A percentile compares a stretch with the other conserved stretches of the same genome.
Conservation (phyloP, 2,113 vertebrate genomes). For the Cyphomyrus discorhynchus region DNA sequence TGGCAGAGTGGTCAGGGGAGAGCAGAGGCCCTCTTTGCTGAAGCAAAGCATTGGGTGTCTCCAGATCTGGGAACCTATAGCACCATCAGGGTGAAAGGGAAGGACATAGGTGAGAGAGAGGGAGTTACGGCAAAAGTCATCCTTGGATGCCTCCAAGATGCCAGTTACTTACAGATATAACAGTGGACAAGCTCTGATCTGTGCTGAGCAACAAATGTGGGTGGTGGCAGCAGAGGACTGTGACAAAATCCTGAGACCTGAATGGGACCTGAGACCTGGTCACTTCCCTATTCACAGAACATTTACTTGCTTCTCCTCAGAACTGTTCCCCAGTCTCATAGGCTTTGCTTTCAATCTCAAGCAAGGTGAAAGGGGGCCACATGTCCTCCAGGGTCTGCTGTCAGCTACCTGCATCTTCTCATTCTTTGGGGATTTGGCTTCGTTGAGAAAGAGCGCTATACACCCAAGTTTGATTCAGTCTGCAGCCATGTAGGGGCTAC, state of each 20-base stretch:
- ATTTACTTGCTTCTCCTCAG: not conserved
- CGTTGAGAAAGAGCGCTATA: not conserved
- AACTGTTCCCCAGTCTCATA: not conserved
- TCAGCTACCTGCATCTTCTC: not conserved
- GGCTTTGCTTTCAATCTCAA: not conserved
- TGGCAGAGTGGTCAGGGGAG: constrained; percentile 85
- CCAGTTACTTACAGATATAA: not conserved
- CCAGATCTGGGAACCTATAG: constrained; percentile 82
- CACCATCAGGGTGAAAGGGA: not conserved
- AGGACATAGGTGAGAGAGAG: not conserved
- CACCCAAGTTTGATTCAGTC: not conserved
- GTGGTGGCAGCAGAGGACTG: not conserved
- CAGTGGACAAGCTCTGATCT: not conserved
- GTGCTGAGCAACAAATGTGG: not conserved
- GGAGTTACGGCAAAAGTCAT: not conserved
- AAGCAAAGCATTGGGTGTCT: constrained; percentile 84
- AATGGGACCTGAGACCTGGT: not conserved
- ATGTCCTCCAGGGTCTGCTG: not conserved
- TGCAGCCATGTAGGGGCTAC: too few relatives aligned
- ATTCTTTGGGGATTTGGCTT: not conserved
- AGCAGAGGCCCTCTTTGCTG: constrained; percentile 87
- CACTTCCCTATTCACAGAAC: not conserved
- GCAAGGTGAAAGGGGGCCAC: not conserved
- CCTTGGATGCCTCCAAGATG: not conserved
- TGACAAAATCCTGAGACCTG: not conserved